A percentile compares a stretch with the other conserved stretches of the same genome.
Evolutionary conservation across 1,140 invertebrate genomes (phyloP).

Genomic region (Atta cephalotes): DNA sequence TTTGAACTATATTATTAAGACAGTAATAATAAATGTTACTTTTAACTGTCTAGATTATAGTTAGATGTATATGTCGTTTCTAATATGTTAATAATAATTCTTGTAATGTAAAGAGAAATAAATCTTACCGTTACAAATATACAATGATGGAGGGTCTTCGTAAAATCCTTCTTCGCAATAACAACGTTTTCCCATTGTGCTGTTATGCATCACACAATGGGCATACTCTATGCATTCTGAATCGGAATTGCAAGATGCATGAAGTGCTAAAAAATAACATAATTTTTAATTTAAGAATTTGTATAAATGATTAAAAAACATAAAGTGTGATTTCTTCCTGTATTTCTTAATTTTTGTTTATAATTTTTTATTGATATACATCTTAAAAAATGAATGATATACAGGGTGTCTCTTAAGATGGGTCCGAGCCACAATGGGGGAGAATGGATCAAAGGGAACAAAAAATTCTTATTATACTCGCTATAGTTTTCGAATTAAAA

Average conservation of each 20-base stretch:
- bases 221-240: slow-evolving; percentile 83
- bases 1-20: neutral
- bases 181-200: slow-evolving; percentile 81
- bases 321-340: neutral
- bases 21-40: slow-evolving; percentile 1
- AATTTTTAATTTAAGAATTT: neutral
- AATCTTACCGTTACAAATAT: slow-evolving; percentile 80
- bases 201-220: slow-evolving; percentile 79
- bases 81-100: slow-evolving; percentile 28
- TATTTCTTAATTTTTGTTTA: neutral
- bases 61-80: neutral
- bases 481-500: too few relatives aligned
- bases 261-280: slow-evolving; percentile 78
- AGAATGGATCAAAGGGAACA: too few relatives aligned
- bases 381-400: neutral
- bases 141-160: slow-evolving; percentile 77
- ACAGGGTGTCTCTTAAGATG: too few relatives aligned
- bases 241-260: slow-evolving; percentile 80
- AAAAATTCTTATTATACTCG: too few relatives aligned
- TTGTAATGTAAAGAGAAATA: neutral
- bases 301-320: neutral
- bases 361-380: neutral
- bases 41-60: neutral
- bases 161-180: slow-evolving; percentile 82
- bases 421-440: too few relatives aligned